Evolutionary conservation across 2,797 vertebrate species (phyloP).

Genomic region (Alca torda): DNA sequence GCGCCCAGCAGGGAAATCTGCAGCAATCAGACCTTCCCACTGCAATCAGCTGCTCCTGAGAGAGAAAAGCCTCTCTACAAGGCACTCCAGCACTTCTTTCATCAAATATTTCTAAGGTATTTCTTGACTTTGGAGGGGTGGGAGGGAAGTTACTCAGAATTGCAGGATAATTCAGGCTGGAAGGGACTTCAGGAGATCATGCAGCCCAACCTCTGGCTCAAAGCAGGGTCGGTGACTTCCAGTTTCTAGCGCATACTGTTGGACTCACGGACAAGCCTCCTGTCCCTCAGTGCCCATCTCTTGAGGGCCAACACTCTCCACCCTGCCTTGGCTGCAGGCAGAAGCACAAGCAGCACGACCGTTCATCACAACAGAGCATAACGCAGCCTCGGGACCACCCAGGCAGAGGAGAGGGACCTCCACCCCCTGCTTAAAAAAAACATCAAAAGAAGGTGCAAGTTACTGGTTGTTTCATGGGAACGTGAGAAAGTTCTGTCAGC

Average conservation of each 20-base stretch:
- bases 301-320: neutral
- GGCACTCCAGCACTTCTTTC: neutral
- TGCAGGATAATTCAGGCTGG: neutral
- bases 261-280: neutral
- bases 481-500: neutral
- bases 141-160: neutral
- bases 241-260: neutral
- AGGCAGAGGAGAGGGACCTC: neutral
- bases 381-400: neutral
- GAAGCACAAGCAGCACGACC: fast-evolving
- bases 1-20: neutral
- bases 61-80: neutral
- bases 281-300: neutral
- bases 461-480: neutral
- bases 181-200: neutral
- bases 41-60: neutral
- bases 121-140: neutral
- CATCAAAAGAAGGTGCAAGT: neutral
- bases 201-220: neutral
- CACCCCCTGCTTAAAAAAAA: neutral
- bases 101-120: neutral
- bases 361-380: neutral
- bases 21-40: neutral
- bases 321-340: neutral
- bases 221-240: neutral